These are phyloP conservation scores for Ditula angustiorana DNA, from an alignment of 2,888 invertebrate genomes.

Conservation along the genomic window DNA sequence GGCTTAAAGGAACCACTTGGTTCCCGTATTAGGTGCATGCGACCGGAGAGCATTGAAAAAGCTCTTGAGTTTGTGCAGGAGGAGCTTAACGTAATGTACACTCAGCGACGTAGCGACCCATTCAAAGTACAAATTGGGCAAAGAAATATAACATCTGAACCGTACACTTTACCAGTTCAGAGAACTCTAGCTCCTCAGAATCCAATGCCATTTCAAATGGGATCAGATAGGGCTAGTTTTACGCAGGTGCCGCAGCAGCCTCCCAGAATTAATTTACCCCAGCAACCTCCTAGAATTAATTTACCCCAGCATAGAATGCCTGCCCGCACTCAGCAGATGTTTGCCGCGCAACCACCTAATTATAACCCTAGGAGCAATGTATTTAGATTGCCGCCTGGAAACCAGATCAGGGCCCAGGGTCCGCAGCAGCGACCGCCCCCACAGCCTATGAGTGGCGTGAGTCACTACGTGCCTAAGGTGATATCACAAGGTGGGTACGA, in stretches of 20 bases:
- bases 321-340: conserved; percentile 43
- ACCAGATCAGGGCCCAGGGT: neutral
- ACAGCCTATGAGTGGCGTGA: conserved; percentile 36
- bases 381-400: conserved; percentile 26
- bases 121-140: neutral
- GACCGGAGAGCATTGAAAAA: conserved; percentile 34
- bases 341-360: conserved; percentile 39
- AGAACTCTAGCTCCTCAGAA: neutral
- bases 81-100: conserved; percentile 20
- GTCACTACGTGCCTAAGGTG: conserved; percentile 36
- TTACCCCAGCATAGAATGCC: conserved; percentile 7
- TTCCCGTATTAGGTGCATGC: conserved; percentile 44
- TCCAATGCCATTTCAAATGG: neutral
- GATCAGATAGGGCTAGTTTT: too few species aligned
- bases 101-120: conserved; percentile 20
- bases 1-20: conserved; percentile 44
- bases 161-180: neutral
- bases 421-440: neutral
- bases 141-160: neutral
- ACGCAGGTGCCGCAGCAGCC: neutral
- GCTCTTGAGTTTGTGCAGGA: neutral
- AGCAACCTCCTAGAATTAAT: neutral
- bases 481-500: conserved; percentile 24
- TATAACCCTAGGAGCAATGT: conserved; percentile 33
- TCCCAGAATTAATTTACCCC: neutral